Percentiles rank a stretch among this genome's conserved stretches.
phyloP scores from a whole-genome alignment of 2,888 invertebrate species.

The Stegana nigrithorax region DNA sequence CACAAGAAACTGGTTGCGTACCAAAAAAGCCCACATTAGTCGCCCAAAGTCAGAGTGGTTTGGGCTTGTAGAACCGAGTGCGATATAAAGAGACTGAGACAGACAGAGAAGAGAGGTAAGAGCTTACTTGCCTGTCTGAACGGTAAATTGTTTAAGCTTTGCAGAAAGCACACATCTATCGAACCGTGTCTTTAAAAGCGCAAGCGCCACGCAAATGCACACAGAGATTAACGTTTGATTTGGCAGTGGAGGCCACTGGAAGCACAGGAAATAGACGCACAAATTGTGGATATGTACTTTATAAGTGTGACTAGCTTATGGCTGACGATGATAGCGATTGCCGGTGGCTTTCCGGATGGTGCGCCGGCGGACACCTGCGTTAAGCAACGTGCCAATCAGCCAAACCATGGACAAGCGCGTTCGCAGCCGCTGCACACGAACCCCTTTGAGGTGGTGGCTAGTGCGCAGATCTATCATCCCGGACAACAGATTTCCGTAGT shows the following conservation, averaged over 20 bases:
- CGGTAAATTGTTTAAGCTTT: not conserved
- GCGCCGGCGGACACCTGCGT: conserved; percentile 86
- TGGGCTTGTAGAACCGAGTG: too few relatives aligned
- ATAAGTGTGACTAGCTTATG: too few relatives aligned
- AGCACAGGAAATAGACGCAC: too few relatives aligned
- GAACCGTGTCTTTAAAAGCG: conserved; percentile 33
- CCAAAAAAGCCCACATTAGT: conserved; percentile 31
- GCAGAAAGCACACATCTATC: not conserved
- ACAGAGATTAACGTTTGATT: conserved; percentile 21
- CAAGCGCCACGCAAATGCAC: conserved; percentile 23
- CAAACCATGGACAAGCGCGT: conserved; percentile 81
- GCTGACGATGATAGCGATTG: conserved; percentile 12
- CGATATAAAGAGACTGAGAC: too few relatives aligned
- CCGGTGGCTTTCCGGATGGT: conserved; percentile 79
- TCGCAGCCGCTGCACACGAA: conserved; percentile 74
- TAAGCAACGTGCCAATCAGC: conserved; percentile 78
- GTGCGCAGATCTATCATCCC: conserved; percentile 75
- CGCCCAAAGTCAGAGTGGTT: too few relatives aligned
- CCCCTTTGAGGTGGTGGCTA: conserved; percentile 78
- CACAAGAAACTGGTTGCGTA: conserved; percentile 61
- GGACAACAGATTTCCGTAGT: conserved; percentile 75
- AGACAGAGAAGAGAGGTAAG: too few relatives aligned
- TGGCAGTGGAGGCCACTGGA: too few relatives aligned
- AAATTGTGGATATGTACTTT: too few relatives aligned
- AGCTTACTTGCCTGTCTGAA: too few relatives aligned